A percentile compares a stretch with the other conserved stretches of the same genome.
phyloP scores from a whole-genome alignment of 2,888 invertebrate species.

The Sepioteuthis lessoniana region DNA sequence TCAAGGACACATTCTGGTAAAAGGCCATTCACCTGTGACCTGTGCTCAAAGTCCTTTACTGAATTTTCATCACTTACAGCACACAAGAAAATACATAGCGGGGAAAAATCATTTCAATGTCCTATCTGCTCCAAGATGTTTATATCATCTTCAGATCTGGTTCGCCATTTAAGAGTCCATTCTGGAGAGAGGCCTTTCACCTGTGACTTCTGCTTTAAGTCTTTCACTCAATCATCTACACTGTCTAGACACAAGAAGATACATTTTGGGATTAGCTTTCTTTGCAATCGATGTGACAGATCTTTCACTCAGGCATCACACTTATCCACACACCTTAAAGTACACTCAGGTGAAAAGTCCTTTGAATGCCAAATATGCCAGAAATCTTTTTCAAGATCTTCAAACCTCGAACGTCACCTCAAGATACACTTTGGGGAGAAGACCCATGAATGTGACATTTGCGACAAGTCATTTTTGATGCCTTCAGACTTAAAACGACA shows the following conservation, averaged over 20 bases:
- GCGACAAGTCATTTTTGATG: background rate
- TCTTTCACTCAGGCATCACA: background rate
- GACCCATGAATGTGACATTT: background rate
- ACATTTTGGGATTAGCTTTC: background rate
- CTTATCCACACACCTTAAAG: background rate
- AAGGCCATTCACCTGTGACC: background rate
- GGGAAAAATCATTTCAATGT: background rate
- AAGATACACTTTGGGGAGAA: background rate
- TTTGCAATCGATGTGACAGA: background rate
- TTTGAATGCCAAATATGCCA: background rate
- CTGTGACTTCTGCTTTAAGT: background rate
- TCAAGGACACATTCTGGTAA: no score
- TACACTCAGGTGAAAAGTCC: background rate
- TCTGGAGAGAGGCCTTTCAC: background rate
- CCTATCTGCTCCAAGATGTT: background rate
- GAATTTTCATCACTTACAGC: background rate
- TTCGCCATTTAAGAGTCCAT: background rate
- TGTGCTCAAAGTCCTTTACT: background rate
- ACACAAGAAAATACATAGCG: background rate
- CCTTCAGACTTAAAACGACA: background rate
- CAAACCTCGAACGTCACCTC: conserved; percentile 6
- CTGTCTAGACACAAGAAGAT: conserved; percentile 18
- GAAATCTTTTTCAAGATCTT: background rate
- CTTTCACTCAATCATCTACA: background rate
- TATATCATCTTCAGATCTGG: background rate